Evolutionary conservation across 2,113 vertebrate genomes (phyloP).

Genomic region (Euleptes europaea): DNA sequence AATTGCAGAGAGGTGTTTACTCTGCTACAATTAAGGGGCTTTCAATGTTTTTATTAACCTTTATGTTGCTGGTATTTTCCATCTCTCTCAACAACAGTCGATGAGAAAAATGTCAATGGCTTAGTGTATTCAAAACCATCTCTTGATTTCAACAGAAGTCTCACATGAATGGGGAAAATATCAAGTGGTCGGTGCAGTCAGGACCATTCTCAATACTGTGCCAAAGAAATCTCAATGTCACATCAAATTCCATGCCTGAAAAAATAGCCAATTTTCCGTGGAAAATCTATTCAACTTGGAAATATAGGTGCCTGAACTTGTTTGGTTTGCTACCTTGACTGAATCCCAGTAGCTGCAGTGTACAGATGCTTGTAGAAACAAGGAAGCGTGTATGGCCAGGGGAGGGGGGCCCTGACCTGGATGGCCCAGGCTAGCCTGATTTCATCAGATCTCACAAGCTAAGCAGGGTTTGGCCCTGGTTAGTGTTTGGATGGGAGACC

Average conservation of each 20-base stretch:
- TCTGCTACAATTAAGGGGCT: constrained; percentile 70
- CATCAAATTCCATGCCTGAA: not conserved
- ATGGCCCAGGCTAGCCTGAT: too few species aligned
- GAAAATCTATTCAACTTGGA: not conserved
- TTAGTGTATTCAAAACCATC: constrained; percentile 14
- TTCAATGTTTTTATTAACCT: constrained; percentile 75
- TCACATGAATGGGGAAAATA: not conserved
- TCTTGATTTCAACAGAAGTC: constrained; percentile 18
- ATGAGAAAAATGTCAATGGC: constrained; percentile 30
- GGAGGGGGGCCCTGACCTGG: too few species aligned
- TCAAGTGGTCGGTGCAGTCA: not conserved
- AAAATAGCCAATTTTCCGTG: not conserved
- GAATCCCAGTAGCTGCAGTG: not conserved
- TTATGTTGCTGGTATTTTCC: constrained; percentile 73
- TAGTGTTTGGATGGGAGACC: too few species aligned
- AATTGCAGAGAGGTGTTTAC: constrained; percentile 72
- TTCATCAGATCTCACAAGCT: too few species aligned
- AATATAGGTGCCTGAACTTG: too few species aligned
- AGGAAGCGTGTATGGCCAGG: too few species aligned
- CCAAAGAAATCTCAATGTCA: not conserved
- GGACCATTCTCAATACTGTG: not conserved
- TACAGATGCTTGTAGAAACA: not conserved
- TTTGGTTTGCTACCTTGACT: not conserved
- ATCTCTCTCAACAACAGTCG: constrained; percentile 52
- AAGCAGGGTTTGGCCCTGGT: too few species aligned